Percentiles rank a stretch among this genome's conserved stretches.
phyloP scores from a whole-genome alignment of 92 coral and sea anemone genomes.

The Parazoanthus atlanticus region DNA sequence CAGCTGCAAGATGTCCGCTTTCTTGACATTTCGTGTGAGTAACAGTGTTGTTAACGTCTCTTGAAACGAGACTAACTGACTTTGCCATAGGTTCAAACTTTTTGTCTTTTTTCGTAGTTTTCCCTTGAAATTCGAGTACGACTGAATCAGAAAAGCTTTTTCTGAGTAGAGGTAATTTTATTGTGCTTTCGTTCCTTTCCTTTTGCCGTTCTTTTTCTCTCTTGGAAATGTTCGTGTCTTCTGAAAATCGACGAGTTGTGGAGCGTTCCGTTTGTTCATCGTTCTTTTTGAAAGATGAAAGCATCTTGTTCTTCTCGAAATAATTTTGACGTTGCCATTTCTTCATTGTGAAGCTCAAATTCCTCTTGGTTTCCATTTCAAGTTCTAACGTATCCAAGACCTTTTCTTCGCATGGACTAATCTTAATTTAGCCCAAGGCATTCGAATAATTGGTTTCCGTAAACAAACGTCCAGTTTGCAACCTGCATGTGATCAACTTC shows the following conservation, averaged over 20 bases:
- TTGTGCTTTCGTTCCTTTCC: not conserved
- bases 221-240: not conserved
- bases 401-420: not conserved
- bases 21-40: not conserved
- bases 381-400: not conserved
- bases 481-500: not conserved
- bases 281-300: not conserved
- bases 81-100: constrained; percentile 1
- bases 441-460: not conserved
- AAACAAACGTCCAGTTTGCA: not conserved
- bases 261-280: not conserved
- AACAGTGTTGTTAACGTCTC: not conserved
- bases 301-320: not conserved
- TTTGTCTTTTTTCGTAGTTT: not conserved
- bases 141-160: not conserved
- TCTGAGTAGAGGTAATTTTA: constrained; percentile 13
- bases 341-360: not conserved
- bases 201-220: not conserved
- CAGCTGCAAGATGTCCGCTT: not conserved
- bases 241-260: not conserved
- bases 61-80: constrained; percentile 4
- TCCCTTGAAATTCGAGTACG: not conserved
- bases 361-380: constrained; percentile 16
- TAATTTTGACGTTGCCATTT: constrained; percentile 32
- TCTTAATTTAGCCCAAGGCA: not conserved